A percentile compares a stretch with the other conserved stretches of the same genome.
Conservation (phyloP, 2,888 invertebrate genomes). For the Palloptera scutellata region DNA sequence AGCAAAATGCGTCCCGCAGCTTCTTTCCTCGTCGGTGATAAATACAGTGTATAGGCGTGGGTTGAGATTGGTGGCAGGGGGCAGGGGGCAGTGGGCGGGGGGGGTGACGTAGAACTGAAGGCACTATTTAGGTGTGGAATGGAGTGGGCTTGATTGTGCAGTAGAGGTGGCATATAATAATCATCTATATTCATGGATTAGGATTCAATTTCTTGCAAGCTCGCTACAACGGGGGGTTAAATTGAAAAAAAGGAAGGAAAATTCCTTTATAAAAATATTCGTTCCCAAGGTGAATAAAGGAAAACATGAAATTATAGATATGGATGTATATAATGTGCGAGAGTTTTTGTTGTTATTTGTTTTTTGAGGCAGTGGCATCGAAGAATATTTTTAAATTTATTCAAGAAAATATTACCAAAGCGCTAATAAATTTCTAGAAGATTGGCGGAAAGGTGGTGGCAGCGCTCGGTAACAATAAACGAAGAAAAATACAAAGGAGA, state of each 20-base stretch:
- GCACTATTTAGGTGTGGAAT: not conserved
- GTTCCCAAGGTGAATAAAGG: conserved; percentile 40
- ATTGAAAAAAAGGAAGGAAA: conserved; percentile 39
- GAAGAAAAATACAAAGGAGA: not conserved
- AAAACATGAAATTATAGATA: conserved; percentile 40
- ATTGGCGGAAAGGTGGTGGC: conserved; percentile 36
- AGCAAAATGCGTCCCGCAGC: conserved; percentile 45
- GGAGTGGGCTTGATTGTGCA: conserved; percentile 14
- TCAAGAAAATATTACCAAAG: conserved; percentile 61
- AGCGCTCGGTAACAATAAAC: not conserved
- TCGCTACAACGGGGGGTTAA: conserved; percentile 31
- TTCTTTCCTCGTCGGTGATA: not conserved
- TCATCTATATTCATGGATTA: conserved; percentile 66
- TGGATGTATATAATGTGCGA: conserved; percentile 16
- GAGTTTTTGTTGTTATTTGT: no score
- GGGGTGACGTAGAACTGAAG: not conserved
- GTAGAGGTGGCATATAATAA: conserved; percentile 56
- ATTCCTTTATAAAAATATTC: conserved; percentile 42
- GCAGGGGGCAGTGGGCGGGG: not conserved
- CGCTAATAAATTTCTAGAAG: conserved; percentile 54
- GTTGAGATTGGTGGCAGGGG: conserved; percentile 1
- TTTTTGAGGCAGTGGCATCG: conserved; percentile 4
- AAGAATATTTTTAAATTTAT: conserved; percentile 49
- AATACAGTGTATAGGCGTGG: no score
- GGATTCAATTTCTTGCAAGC: conserved; percentile 62